These are phyloP conservation scores for Dugesia japonica DNA, from an alignment of 2,888 invertebrate genomes.

Conservation along the genomic window DNA sequence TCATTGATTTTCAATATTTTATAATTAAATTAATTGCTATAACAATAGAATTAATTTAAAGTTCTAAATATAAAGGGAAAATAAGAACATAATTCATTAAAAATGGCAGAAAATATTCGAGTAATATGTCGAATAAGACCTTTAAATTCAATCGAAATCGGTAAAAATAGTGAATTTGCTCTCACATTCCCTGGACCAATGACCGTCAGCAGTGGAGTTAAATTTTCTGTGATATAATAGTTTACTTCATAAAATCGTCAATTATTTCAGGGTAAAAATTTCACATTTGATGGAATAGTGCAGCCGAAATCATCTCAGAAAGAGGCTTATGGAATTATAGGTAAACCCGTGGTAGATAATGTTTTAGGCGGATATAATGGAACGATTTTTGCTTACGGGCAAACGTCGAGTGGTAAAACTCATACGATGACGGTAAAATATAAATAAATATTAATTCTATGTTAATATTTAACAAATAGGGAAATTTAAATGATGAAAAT, in stretches of 20 bases:
- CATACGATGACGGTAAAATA: slow-evolving; percentile 59
- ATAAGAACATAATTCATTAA: background rate
- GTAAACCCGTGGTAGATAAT: slow-evolving; percentile 87
- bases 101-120: slow-evolving; percentile 33
- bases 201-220: slow-evolving; percentile 14
- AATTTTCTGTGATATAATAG: too few relatives aligned
- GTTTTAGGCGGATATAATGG: slow-evolving; percentile 89
- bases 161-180: slow-evolving; percentile 23
- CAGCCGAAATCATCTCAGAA: slow-evolving; percentile 97
- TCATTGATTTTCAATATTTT: too few relatives aligned
- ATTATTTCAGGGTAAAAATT: slow-evolving; percentile 72
- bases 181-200: slow-evolving; percentile 29
- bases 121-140: slow-evolving; percentile 32
- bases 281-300: slow-evolving; percentile 95
- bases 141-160: slow-evolving; percentile 30
- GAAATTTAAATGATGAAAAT: slow-evolving; percentile 49
- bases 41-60: too few relatives aligned
- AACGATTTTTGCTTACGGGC: slow-evolving; percentile 97
- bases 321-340: slow-evolving; percentile 92
- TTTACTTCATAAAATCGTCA: background rate
- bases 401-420: slow-evolving; percentile 97
- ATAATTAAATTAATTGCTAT: too few relatives aligned
- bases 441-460: background rate
- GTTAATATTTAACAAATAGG: slow-evolving; percentile 41
- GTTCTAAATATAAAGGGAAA: too few relatives aligned